A percentile compares a stretch with the other conserved stretches of the same genome.
Evolutionary conservation across 2,113 vertebrate genomes (phyloP).

Genomic region (Cephalopholis sonnerati): DNA sequence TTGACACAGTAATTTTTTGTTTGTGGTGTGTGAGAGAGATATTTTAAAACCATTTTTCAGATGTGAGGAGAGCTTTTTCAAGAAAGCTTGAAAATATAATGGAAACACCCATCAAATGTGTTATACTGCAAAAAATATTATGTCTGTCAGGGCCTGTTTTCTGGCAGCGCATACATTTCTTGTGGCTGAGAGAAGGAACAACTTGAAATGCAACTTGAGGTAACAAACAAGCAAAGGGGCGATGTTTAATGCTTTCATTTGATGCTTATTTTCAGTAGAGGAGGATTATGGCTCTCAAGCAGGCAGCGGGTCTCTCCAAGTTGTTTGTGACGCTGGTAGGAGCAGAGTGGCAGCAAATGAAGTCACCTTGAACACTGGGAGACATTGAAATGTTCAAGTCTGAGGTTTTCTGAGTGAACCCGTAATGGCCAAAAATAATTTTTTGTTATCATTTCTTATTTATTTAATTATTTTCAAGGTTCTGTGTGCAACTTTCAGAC

Average conservation of each 20-base stretch:
- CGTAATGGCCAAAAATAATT: not conserved
- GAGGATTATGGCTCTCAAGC: conserved; percentile 7
- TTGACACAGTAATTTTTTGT: conserved; percentile 2
- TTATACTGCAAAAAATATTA: not conserved
- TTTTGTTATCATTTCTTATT: not conserved
- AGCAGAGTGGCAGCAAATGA: conserved; percentile 10
- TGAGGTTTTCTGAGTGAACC: conserved; percentile 9
- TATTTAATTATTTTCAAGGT: not conserved
- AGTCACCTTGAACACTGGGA: conserved; percentile 23
- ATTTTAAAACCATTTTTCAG: not conserved
- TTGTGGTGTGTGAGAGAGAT: not conserved
- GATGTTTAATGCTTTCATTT: conserved; percentile 6
- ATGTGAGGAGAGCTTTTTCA: not conserved
- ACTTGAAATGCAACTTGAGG: conserved; percentile 8
- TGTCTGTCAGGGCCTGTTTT: not conserved
- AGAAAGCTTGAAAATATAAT: conserved; percentile 24
- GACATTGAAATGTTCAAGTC: not conserved
- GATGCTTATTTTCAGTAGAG: conserved; percentile 21
- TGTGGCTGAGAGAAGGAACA: conserved; percentile 6
- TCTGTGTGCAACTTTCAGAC: too few species aligned
- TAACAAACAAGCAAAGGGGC: conserved; percentile 13
- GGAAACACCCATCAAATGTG: conserved; percentile 6
- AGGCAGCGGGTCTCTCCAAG: not conserved
- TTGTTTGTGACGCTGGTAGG: conserved; percentile 9
- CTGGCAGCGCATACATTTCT: conserved; percentile 2